Evolutionary conservation across 2,888 invertebrate species (phyloP), one percentile per base, ranked within the genome.

Genomic region (Cheilosia variabilis): DNA sequence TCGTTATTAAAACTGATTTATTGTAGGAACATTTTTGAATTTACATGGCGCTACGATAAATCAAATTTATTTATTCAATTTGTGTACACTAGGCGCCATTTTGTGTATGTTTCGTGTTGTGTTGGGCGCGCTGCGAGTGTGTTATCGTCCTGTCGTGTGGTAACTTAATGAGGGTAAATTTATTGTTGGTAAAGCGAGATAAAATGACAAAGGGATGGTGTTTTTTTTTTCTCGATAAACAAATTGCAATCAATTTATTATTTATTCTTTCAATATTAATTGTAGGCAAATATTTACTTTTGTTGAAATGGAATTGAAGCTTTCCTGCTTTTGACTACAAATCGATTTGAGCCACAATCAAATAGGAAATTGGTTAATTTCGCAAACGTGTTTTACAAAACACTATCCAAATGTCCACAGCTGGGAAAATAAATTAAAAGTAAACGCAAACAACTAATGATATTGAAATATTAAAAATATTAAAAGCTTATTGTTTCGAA

Each of bases 61-160:
- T 86, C 84, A 86, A 86, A 76, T 86, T 80, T 86, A 86, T 86
- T 80, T 84, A 84, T 86, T 86, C 66, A 71, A 76, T 72, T 75
- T 84, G 73, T 69, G 15, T 68, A 45, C 43, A 68, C 43, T 68
- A 60, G 27, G n/a, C 66, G 66, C 47, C 13, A 62, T 52, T 66
- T 60, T 60, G 45, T 57, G 41, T 62, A 19, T 34, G 19, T 22
- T 9, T 22, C 37, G 52, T 55, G 17, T 55, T 31, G 43, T 69
- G 24, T 22, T 37, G 24, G 9, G 66, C 27, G 63, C 19, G 1
- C 6, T 60, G 50, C 37, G 45, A 41, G 63, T 22, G 45, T 62
- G 45, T 37, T 63, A 62, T 62, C 43, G 79, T 79, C 27, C 3
- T 55, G 55, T 55, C 37, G 45, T 65, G 68, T 75, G 83, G 79